Conservation (phyloP, 1,140 invertebrate species). For the Polyergus mexicanus region DNA sequence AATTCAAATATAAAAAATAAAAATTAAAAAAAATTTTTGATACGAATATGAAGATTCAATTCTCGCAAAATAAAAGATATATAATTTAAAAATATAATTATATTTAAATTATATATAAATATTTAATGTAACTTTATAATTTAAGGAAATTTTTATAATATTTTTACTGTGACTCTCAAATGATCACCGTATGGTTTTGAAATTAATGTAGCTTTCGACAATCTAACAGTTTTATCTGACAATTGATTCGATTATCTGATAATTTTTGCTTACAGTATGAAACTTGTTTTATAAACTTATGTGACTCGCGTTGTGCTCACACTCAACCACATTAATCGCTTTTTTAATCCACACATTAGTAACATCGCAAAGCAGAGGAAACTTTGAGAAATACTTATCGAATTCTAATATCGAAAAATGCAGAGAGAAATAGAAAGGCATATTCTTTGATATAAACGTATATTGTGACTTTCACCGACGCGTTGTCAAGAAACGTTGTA, state of each 20-base stretch:
- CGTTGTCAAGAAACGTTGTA: slow-evolving; percentile 18
- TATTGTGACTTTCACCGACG: slow-evolving; percentile 37
- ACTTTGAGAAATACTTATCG: neutral
- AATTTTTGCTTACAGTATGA: neutral
- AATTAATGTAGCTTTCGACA: neutral
- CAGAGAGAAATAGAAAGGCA: slow-evolving; percentile 32
- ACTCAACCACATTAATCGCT: neutral
- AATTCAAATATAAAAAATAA: neutral
- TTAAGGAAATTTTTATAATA: neutral
- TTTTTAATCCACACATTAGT: neutral
- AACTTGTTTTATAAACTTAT: neutral
- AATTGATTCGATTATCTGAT: too few relatives aligned
- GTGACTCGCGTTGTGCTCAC: too few relatives aligned
- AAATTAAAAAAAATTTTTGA: neutral
- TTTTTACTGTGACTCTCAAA: neutral
- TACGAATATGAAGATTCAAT: neutral
- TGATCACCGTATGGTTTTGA: neutral
- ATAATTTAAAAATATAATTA: neutral
- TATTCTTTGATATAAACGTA: slow-evolving; percentile 11
- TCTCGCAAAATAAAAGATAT: neutral
- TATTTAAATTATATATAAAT: neutral
- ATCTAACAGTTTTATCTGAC: too few relatives aligned
- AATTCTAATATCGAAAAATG: slow-evolving; percentile 25
- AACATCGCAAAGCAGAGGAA: neutral
- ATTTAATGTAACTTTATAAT: neutral